These are phyloP conservation scores for Syncerus caffer DNA, from an alignment of 2,797 vertebrate species.

Conservation along the genomic window DNA sequence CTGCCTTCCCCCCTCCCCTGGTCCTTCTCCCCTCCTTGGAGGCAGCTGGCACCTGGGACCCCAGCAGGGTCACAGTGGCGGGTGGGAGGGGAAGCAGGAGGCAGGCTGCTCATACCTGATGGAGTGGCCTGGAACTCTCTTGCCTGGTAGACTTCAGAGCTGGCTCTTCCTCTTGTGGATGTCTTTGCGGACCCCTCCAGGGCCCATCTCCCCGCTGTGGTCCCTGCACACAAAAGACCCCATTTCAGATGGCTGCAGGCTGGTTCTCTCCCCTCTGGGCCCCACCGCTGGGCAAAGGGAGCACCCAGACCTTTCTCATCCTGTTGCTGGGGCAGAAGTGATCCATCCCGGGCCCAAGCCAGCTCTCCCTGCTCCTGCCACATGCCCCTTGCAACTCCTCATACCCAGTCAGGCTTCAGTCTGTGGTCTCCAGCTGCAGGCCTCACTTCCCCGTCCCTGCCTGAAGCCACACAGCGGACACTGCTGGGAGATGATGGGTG, in stretches of 20 bases:
- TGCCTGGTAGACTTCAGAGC: neutral
- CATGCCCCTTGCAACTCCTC: neutral
- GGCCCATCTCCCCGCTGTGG: neutral
- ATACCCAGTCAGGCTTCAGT: neutral
- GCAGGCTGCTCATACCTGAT: neutral
- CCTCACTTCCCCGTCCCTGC: accelerated
- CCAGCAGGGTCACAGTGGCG: neutral
- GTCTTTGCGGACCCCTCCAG: neutral
- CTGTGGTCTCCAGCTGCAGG: too few species aligned
- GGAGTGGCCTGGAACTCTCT: neutral
- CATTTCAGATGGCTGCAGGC: neutral
- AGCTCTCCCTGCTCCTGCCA: neutral
- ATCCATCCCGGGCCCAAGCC: neutral
- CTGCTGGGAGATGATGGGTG: neutral
- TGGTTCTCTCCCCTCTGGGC: neutral
- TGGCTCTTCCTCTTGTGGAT: neutral
- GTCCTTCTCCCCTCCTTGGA: accelerated
- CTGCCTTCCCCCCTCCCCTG: neutral
- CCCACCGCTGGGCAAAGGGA: neutral
- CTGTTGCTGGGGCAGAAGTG: neutral
- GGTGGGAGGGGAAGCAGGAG: neutral
- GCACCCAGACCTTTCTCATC: neutral
- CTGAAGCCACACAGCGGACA: neutral
- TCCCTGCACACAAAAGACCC: neutral
- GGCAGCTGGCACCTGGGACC: neutral